Conservation (phyloP, 2,888 invertebrate genomes). For the Stenolophus ochropezus region DNA sequence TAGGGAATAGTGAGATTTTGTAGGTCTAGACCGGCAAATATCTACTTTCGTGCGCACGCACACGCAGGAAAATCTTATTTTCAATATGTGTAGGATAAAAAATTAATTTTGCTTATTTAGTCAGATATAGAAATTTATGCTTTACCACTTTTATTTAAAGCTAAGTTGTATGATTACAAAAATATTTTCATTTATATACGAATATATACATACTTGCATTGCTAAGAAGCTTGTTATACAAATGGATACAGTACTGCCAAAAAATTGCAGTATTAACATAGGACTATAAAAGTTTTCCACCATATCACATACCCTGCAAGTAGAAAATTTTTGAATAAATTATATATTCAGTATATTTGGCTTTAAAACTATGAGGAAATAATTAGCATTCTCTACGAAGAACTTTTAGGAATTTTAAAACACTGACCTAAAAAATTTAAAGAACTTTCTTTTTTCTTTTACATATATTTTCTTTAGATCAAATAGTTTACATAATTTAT, state of each 20-base stretch:
- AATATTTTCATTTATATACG: too few relatives aligned
- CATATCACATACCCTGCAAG: conserved; percentile 14
- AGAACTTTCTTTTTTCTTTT: conserved; percentile 24
- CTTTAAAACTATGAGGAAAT: not conserved
- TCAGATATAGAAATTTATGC: too few relatives aligned
- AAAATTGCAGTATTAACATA: conserved; percentile 7
- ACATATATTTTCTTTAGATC: conserved; percentile 8
- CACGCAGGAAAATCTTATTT: too few relatives aligned
- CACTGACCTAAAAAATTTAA: conserved; percentile 10
- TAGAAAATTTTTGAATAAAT: not conserved
- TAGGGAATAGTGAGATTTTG: too few relatives aligned
- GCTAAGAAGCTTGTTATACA: conserved; percentile 9
- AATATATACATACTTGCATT: conserved; percentile 17
- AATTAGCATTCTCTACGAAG: conserved; percentile 11
- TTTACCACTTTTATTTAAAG: too few relatives aligned
- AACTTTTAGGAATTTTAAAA: conserved; percentile 1
- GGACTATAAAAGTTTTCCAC: conserved; percentile 9
- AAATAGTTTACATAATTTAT: not conserved
- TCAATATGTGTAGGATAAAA: too few relatives aligned
- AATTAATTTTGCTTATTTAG: too few relatives aligned
- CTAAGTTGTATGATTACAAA: too few relatives aligned
- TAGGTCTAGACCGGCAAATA: too few relatives aligned
- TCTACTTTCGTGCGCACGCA: too few relatives aligned
- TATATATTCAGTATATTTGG: not conserved
- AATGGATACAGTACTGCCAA: not conserved